Base-by-base conservation (phyloP, 2,113 vertebrate genomes). In the Peromyscus maniculatus region DNA sequence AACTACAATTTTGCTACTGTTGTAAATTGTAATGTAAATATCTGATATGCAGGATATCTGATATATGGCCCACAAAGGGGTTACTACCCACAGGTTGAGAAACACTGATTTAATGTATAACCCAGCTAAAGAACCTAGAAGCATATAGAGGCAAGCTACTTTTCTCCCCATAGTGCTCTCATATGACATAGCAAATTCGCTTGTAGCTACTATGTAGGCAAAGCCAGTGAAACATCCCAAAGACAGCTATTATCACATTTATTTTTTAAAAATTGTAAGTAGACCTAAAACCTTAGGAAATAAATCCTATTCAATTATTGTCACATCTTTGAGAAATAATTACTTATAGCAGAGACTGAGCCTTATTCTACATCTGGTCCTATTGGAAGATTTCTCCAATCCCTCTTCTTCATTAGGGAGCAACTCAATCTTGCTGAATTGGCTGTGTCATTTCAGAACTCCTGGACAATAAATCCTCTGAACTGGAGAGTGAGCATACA, bases 271-370 rank as follows among this genome's bases (percentile, higher is more conserved):
- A 59, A 2, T 33, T 62, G 55, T 75, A 83, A 33, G 33, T 91
- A 91, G 17, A 66, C 33, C 5, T 83, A 36, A 91, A 80, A 78
- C 28, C 67, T 87, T 75, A 93, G 67, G 57, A 93, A 94, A 66
- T 62, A 94, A 24, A 75, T 72, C 8, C 31, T 62, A 74, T 72
- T 92, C 91, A 43, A 72, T 77, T 80, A 82, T 78, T 93, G 46
- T 57, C 75, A 33, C 52, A 79, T 87, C 8, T 36, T 92, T 95
- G 55, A 95, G 72, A 93, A 97, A 82, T 78, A 74, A 39, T 96
- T 74, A 84, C 31, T 92, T 92, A 91, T 24, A 72, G 59, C 83
- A 33, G 62, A 79, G n/a, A n/a, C 16, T 39, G 87, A 89, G 49
- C 31, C 22, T 64, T 88, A 26, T 36, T 96, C 22, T 90, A 59